Base-by-base conservation (phyloP, 2,888 invertebrate species). In the Helobdella robusta region DNA sequence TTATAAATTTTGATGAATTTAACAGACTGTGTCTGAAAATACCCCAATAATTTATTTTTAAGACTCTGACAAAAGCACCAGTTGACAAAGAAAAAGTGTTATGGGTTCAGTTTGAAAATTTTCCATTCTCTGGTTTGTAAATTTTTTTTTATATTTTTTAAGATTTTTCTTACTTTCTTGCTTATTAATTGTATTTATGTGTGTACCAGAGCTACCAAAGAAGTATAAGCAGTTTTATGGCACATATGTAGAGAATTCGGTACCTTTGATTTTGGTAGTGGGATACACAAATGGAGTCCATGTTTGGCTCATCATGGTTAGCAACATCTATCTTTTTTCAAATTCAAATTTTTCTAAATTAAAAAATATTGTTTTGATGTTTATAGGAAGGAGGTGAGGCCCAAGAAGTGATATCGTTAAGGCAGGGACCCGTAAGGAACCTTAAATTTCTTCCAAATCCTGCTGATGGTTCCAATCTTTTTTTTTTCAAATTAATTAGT, bases 351-450 rank as follows among this genome's bases (percentile, higher is more conserved):
- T 52, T 11, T 8, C n/a, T n/a, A n/a, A n/a, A n/a, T n/a, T n/a
- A n/a, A n/a, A n/a, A n/a, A n/a, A n/a, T n/a, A n/a, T n/a, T n/a
- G n/a, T n/a, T n/a, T n/a, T n/a, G n/a, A n/a, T n/a, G n/a, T n/a
- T n/a, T n/a, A n/a, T n/a, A 90, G 86, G 88, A 89, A 8, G 88
- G 86, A 73, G 94, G 95, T 28, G 94, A 95, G 78, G 95, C 94
- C 1, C 87, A 89, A 68, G 95, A 95, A 81, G 89, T 95, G 32
- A 81, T 97, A 67, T 93, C 94, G 2, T 91, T 93, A 87, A 84
- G 92, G 62, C 92, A 94, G 80, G 92, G 93, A 63, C 86, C 87
- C 69, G 89, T 94, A 59, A 84, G 86, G 67, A 84, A 86, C 65
- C 83, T 94, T 70, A 86, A 89, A 78, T 83, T 95, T 73, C 83